Percentiles rank a stretch among this genome's conserved stretches.
Evolutionary conservation across 2,888 invertebrate species (phyloP).

Genomic region (Drosophila leonis): DNA sequence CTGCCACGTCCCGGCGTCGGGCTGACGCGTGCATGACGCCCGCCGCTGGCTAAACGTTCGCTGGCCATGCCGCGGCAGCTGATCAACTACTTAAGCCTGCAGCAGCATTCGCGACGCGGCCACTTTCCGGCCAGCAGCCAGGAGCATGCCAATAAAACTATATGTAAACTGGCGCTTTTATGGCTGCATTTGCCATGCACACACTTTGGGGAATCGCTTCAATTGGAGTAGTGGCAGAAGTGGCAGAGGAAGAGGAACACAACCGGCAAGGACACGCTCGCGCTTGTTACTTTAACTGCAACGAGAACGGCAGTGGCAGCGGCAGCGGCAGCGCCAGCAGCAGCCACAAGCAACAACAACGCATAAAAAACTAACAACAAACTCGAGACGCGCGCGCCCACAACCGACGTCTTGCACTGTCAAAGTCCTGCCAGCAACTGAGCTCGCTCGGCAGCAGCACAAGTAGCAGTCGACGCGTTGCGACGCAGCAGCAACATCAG

Average conservation of each 20-base stretch:
- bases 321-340: conserved; percentile 19
- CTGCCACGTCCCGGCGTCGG: conserved; percentile 85
- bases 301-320: conserved; percentile 27
- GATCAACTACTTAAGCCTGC: conserved; percentile 4
- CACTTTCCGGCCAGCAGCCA: not conserved
- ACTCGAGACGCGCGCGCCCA: conserved; percentile 42
- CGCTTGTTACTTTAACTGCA: conserved; percentile 45
- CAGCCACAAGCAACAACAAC: conserved; percentile 41
- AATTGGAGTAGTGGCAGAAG: conserved; percentile 1
- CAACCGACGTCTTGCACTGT: conserved; percentile 54
- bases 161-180: conserved; percentile 25
- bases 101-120: conserved; percentile 17
- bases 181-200: conserved; percentile 19
- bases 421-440: conserved; percentile 84
- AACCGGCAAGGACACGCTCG: conserved; percentile 52
- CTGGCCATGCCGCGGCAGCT: conserved; percentile 50
- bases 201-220: conserved; percentile 25
- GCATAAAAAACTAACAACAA: conserved; percentile 16
- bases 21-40: conserved; percentile 84
- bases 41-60: conserved; percentile 70
- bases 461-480: conserved; percentile 16
- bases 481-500: conserved; percentile 20
- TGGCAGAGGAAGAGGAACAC: conserved; percentile 37
- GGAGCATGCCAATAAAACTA: conserved; percentile 16
- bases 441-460: conserved; percentile 37